Evolutionary conservation across 2,888 invertebrate species (phyloP).

Genomic region (Calameuta idolon): DNA sequence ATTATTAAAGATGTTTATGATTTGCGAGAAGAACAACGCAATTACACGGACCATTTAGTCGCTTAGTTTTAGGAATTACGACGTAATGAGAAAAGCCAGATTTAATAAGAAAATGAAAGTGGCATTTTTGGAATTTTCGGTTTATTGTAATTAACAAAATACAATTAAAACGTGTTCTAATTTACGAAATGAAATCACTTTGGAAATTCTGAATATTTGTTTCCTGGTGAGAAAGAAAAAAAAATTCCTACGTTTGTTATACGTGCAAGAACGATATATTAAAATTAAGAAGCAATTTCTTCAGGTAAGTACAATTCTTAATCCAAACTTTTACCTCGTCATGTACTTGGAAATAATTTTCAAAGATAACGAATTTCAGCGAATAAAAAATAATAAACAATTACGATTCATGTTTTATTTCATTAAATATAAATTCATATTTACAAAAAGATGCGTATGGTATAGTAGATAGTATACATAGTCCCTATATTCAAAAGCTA

Average conservation of each 20-base stretch:
- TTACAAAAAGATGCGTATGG: conserved; percentile 37
- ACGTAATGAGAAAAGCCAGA: neutral
- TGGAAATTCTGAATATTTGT: neutral
- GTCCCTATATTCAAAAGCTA: neutral
- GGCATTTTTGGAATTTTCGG: neutral
- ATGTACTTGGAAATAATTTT: neutral
- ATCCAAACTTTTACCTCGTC: neutral
- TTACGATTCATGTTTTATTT: conserved; percentile 38
- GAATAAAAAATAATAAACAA: neutral
- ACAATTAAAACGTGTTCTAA: neutral
- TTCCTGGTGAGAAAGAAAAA: neutral
- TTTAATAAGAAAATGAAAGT: neutral
- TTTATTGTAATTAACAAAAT: neutral
- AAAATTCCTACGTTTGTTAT: neutral
- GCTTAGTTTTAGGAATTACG: neutral
- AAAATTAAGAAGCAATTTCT: neutral
- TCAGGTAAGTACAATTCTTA: neutral
- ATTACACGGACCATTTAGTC: neutral
- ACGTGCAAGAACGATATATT: neutral
- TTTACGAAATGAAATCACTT: neutral
- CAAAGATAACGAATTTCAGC: too few relatives aligned
- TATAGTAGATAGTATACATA: neutral
- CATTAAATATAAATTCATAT: conserved; percentile 44
- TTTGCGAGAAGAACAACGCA: neutral
- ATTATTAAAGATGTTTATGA: neutral